Percentiles rank a stretch among this genome's conserved stretches.
Conservation (phyloP, 2,113 vertebrate species). For the Arothron firmamentum region DNA sequence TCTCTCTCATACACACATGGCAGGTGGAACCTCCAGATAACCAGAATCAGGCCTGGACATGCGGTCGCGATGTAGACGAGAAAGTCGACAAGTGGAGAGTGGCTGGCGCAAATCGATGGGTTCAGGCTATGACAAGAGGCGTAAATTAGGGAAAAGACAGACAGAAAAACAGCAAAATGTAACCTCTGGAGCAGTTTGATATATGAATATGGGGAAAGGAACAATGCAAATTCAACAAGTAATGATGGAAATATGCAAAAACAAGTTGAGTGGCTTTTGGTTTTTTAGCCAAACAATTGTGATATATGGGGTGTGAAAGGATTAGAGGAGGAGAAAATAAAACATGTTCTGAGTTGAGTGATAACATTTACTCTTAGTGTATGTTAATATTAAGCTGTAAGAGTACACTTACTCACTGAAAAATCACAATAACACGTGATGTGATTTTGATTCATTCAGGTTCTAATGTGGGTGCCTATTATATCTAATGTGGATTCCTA, state of each 20-base stretch:
- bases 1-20: constrained; percentile 14
- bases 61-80: background rate
- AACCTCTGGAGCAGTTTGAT: constrained; percentile 32
- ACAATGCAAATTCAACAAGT: constrained; percentile 13
- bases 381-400: no score
- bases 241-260: constrained; percentile 8
- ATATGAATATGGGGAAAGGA: constrained; percentile 21
- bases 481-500: no score
- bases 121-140: constrained; percentile 25
- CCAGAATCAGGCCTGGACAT: constrained; percentile 63
- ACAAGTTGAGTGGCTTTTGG: background rate
- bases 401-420: no score
- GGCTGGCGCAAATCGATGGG: constrained; percentile 1
- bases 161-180: constrained; percentile 22
- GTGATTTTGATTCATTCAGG: no score
- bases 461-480: no score
- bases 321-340: no score
- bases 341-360: no score
- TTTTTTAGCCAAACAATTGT: constrained; percentile 14
- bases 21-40: constrained; percentile 76
- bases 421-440: no score
- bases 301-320: constrained; percentile 26
- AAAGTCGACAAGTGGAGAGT: constrained; percentile 9
- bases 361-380: no score
- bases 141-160: constrained; percentile 36